A percentile compares a stretch with the other conserved stretches of the same genome.
Evolutionary conservation across 1,140 invertebrate genomes (phyloP).

Genomic region (Macrocentrus cingulum): DNA sequence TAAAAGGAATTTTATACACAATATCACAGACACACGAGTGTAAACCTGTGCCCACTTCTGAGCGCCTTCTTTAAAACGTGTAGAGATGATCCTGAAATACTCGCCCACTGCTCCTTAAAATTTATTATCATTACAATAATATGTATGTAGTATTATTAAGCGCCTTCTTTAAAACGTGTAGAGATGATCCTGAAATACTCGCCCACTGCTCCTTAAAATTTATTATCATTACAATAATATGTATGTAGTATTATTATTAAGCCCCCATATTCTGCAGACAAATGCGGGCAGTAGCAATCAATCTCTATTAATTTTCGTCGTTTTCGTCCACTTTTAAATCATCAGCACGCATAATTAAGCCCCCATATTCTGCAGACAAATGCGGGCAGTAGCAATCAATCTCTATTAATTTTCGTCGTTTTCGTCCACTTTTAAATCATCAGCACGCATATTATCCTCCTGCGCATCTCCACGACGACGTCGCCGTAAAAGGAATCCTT

Average conservation of each 20-base stretch:
- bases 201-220: no score
- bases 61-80: neutral
- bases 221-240: no score
- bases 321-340: constrained; percentile 27
- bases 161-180: neutral
- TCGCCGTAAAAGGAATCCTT: no score
- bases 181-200: no score
- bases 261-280: no score
- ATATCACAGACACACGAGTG: neutral
- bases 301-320: constrained; percentile 35
- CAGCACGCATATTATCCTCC: neutral
- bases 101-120: no score
- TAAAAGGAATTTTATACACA: constrained; percentile 18
- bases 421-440: constrained; percentile 25
- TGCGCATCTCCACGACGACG: no score
- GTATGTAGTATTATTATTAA: no score
- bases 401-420: constrained; percentile 35
- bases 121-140: no score
- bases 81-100: no score
- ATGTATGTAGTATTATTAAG: no score
- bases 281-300: constrained; percentile 32
- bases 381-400: constrained; percentile 33
- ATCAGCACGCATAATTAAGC: neutral
- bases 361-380: no score
- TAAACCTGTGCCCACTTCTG: neutral